Evolutionary conservation across 1,140 invertebrate species (phyloP), one percentile per base, ranked within the genome.

Genomic region (Aphidius gifuensis): DNA sequence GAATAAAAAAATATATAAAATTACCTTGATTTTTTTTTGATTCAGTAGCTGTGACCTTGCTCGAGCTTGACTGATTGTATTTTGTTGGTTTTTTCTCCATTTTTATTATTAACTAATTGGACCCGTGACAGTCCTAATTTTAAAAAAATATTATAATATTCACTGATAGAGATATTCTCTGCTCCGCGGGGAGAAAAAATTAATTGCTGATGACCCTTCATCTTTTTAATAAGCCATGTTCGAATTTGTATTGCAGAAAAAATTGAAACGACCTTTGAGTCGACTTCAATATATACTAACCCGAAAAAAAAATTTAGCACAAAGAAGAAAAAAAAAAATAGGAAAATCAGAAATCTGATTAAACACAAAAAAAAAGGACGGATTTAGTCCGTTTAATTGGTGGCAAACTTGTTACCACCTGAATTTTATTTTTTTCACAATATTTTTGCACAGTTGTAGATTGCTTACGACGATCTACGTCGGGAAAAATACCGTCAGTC

Each of bases 201-300:
- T 77, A 75, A 74, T 81, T 83, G 80, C 78, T 85, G 85, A 83
- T 85, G 77, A 75, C 80, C 80, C 86, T 84, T 88, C 88, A 90
- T 90, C 84, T 89, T 83, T 74, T 81, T 88, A 91, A 85, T 85
- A 90, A 88, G 87, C 88, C 89, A 90, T 91, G 86, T 88, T 88
- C 66, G 67, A 63, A 53, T 58, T n/a, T 32, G 16, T 40, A 49
- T 49, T 58, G 51, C 40, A 43, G 16, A 50, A 21, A 58, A 58
- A 55, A 57, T 58, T 58, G 46, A 38, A 44, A 58, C 42, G 60
- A 55, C 60, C 51, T 58, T 63, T 49, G 32, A 43, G 23, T 32
- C 23, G 23, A 32, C 42, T 55, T 23, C 50, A 55, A 5, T 9
- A 43, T 38, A 42, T 40, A 40, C 40, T 42, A 16, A 8, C 9